Conservation (phyloP, 2,113 vertebrate genomes). For the Arvicanthis niloticus region DNA sequence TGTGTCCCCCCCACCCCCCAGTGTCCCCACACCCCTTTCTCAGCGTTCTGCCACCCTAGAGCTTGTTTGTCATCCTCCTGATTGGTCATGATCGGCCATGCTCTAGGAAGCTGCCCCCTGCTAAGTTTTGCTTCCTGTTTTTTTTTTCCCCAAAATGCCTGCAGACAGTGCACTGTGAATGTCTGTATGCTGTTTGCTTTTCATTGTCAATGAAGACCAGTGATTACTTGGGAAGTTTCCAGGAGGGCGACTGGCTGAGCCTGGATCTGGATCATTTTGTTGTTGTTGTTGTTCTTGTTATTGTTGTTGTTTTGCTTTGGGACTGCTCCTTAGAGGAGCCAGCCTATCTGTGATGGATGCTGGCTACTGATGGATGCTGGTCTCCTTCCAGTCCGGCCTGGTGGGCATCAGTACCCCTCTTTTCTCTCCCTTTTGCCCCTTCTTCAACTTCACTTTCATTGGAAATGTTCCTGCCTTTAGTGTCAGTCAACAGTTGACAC, state of each 20-base stretch:
- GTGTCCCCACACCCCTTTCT: too few species aligned
- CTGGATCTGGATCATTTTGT: background rate
- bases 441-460: background rate
- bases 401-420: background rate
- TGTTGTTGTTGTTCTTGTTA: too few species aligned
- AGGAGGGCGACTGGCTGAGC: background rate
- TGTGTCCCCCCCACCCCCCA: too few species aligned
- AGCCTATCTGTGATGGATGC: background rate
- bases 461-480: background rate
- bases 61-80: background rate
- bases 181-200: background rate
- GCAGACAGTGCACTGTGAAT: background rate
- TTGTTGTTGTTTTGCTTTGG: background rate
- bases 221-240: background rate
- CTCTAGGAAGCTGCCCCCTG: background rate
- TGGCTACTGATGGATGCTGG: rapidly evolving
- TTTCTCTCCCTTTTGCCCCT: background rate
- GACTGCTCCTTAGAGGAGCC: background rate
- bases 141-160: background rate
- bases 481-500: background rate
- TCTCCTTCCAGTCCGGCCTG: rapidly evolving
- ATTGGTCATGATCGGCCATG: rapidly evolving
- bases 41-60: too few species aligned
- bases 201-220: background rate
- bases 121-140: background rate